Base-by-base conservation (phyloP, 2,797 vertebrate species). In the Sternarchorhynchus goeldii region DNA sequence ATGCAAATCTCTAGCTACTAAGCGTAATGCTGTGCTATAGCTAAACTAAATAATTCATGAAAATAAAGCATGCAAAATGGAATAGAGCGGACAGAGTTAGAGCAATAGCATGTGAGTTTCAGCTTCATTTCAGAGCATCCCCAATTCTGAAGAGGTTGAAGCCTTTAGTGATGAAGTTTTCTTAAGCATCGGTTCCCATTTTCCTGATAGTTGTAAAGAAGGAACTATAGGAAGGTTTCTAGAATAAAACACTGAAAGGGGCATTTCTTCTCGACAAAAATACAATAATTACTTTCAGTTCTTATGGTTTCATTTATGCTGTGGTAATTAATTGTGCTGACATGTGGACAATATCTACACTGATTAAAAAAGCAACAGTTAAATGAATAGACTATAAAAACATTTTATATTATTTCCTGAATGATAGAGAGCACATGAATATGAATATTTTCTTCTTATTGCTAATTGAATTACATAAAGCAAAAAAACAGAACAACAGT, bases 121-220 rank as follows among this genome's bases (percentile, higher is more conserved):
- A 8, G 32, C 62, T 18, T 36, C 5, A 64, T 64, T 64, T 6
- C n/a, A 36, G 36, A 6, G 62, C 32, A 36, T 2, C 64, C 41
- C 64, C 64, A 20, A 12, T 68, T 31, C 5, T 25, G 2, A 53
- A 55, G 6, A 17, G 10, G 34, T 71, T 29, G 32, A 12, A 20
- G 20, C 45, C 4, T 34, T 34, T 17, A 59, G 31, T 66, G 12
- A 29, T 65, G 34, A 50, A 39, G 56, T 56, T 57, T 66, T 62
- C 39, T n/a, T 53, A 41, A 16, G 57, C 34, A 31, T 12, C 34
- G 80, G 3, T 39, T 34, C 31, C 68, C 57, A 74, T 74, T 82
- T 50, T 17, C 57, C n/a, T 55, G n/a, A 2, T 75, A 41, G 45
- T 59, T 75, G 29, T 32, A 16, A 55, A 31, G 29, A 62, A 58